Evolutionary conservation across 2,888 invertebrate genomes (phyloP), one percentile per base, ranked within the genome.

Genomic region (Venustoraphidia nigricollis): DNA sequence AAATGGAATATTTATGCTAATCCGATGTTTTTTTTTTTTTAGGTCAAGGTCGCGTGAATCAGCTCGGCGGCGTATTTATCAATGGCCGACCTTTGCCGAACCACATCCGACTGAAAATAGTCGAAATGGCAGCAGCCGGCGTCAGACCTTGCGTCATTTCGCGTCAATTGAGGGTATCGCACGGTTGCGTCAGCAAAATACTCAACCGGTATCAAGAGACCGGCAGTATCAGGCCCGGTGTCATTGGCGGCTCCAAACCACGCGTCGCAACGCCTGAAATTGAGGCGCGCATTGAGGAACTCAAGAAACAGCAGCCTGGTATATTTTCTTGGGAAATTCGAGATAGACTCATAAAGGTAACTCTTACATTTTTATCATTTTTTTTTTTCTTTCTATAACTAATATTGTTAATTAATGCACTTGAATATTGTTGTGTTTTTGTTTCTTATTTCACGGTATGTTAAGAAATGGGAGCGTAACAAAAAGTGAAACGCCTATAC

Each of bases 1-100:
- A 27, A 27, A 27, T 27, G 1, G 27, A 6, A 6, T 27, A 27
- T 27, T 27, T 27, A 27, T 27, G 1, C 3, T 27, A 27, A 27
- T 6, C 27, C 27, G 27, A 17, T 17, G 27, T 27, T 3, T 27
- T 45, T 52, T 57, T 60, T 59, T 53, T 73, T 72, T 6, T 70
- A 90, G 94, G 94, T 64, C 93, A 95, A 72, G 95, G 95, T 55
- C 82, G 95, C 52, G 90, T 96, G 59, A 96, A 96, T 67, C 96
- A 96, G 69, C 75, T 96, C 46, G 96, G 96, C 50, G 96, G 96
- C 41, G 93, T 96, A 42, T 96, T 96, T 70, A 96, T 96, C 68
- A 97, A 97, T 68, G 97, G 97, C 0, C 81, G 96, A 35, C 96
- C 96, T 0, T 72, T 97, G 53, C 96, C 97, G n/a, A 93, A 94